Evolutionary conservation across 1,140 invertebrate species (phyloP).

Genomic region (Danaus melanippus): DNA sequence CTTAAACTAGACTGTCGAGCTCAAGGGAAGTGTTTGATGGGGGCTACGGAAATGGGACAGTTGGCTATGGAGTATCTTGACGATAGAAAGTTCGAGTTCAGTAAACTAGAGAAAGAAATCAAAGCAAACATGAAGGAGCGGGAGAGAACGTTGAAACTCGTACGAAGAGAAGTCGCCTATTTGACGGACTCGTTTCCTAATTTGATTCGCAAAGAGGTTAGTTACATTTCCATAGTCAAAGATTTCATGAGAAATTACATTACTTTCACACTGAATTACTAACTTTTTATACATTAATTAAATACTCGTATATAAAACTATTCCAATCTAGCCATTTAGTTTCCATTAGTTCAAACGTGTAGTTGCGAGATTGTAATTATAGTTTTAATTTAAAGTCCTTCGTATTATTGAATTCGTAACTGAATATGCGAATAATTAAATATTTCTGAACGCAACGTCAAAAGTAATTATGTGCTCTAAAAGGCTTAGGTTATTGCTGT

Average conservation of each 20-base stretch:
- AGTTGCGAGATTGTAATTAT: too few species aligned
- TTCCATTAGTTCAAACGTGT: too few species aligned
- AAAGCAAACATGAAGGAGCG: constrained; percentile 75
- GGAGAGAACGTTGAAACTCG: constrained; percentile 69
- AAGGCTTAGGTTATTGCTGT: too few species aligned
- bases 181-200: constrained; percentile 73
- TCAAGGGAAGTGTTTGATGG: constrained; percentile 74
- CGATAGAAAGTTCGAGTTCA: constrained; percentile 74
- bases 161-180: constrained; percentile 70
- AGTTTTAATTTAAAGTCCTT: too few species aligned
- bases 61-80: constrained; percentile 76
- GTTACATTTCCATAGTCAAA: background rate
- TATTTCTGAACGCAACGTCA: too few species aligned
- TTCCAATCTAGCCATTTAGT: too few species aligned
- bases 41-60: constrained; percentile 75
- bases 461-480: too few species aligned
- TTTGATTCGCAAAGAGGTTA: constrained; percentile 74
- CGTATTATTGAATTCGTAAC: too few species aligned
- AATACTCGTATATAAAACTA: too few species aligned
- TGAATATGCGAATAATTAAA: too few species aligned
- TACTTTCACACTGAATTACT: constrained; percentile 3
- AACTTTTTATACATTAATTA: too few species aligned
- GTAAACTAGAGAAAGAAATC: constrained; percentile 70
- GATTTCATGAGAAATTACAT: background rate
- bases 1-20: constrained; percentile 71